Conservation (phyloP, 2,888 invertebrate species). For the Dinocampus coccinellae region DNA sequence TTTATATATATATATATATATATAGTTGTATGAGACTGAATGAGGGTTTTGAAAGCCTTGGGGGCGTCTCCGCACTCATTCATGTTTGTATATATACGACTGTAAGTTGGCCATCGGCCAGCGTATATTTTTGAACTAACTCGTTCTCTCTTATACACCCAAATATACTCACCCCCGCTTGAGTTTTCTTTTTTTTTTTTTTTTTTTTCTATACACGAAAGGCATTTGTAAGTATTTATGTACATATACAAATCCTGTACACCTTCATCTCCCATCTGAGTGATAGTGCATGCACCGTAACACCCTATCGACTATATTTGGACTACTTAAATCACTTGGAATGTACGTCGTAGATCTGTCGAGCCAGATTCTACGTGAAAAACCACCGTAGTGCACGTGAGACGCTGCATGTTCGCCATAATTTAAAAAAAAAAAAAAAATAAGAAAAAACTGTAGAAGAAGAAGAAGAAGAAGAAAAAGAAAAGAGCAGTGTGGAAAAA, state of each 20-base stretch:
- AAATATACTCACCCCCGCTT: too few species aligned
- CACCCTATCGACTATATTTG: constrained; percentile 48
- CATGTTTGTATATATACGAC: constrained; percentile 29
- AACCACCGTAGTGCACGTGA: constrained; percentile 49
- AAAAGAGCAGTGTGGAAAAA: background rate
- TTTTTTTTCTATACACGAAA: constrained; percentile 16
- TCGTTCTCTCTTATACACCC: constrained; percentile 10
- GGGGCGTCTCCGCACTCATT: background rate
- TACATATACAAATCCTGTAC: constrained; percentile 35
- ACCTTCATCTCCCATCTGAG: background rate
- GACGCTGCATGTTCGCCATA: background rate
- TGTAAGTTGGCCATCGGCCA: constrained; percentile 58
- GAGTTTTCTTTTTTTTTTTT: too few species aligned
- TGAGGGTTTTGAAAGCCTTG: background rate
- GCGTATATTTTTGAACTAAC: constrained; percentile 57
- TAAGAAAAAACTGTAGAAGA: background rate
- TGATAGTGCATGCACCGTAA: constrained; percentile 51
- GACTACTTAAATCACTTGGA: constrained; percentile 61
- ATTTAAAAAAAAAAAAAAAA: background rate
- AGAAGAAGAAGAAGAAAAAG: background rate
- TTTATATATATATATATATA: background rate
- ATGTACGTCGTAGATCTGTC: constrained; percentile 52
- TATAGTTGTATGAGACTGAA: background rate
- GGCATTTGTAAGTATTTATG: background rate
- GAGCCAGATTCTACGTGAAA: constrained; percentile 53